phyloP scores from a whole-genome alignment of 1,140 invertebrate genomes.

The Scaptodrosophila lebanonensis region DNA sequence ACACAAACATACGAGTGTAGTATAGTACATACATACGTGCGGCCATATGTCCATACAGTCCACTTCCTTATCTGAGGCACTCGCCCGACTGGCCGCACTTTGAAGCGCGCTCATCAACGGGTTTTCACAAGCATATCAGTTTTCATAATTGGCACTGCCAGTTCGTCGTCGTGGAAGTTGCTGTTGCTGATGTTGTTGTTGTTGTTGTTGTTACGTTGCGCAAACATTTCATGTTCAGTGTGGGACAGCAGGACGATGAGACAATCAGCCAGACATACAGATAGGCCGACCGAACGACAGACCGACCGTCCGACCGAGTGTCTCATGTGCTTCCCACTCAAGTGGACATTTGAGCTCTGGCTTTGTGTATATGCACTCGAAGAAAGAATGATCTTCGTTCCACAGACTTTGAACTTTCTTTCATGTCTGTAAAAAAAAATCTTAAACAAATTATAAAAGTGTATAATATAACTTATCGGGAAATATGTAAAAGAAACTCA shows the following conservation, averaged over 20 bases:
- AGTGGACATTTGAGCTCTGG: conserved; percentile 70
- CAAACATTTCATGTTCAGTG: conserved; percentile 65
- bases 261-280: too few relatives aligned
- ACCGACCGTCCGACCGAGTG: too few relatives aligned
- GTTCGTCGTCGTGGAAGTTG: conserved; percentile 22
- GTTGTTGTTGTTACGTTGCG: conserved; percentile 47
- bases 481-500: too few relatives aligned
- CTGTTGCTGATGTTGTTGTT: conserved; percentile 20
- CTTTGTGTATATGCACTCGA: conserved; percentile 27
- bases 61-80: conserved; percentile 23
- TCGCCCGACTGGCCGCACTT: conserved; percentile 20
- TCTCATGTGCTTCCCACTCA: conserved; percentile 59
- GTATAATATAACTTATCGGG: too few relatives aligned
- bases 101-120: conserved; percentile 71
- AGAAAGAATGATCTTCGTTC: conserved; percentile 21
- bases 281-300: too few relatives aligned
- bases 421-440: not conserved
- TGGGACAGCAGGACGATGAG: too few relatives aligned
- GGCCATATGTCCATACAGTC: conserved; percentile 29
- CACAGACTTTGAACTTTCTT: conserved; percentile 27
- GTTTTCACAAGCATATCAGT: conserved; percentile 71
- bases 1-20: not conserved
- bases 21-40: conserved; percentile 14
- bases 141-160: conserved; percentile 72
- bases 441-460: too few relatives aligned